A percentile compares a stretch with the other conserved stretches of the same genome.
phyloP scores from a whole-genome alignment of 2,888 invertebrate genomes.

The Hemicrepidius hirtus region DNA sequence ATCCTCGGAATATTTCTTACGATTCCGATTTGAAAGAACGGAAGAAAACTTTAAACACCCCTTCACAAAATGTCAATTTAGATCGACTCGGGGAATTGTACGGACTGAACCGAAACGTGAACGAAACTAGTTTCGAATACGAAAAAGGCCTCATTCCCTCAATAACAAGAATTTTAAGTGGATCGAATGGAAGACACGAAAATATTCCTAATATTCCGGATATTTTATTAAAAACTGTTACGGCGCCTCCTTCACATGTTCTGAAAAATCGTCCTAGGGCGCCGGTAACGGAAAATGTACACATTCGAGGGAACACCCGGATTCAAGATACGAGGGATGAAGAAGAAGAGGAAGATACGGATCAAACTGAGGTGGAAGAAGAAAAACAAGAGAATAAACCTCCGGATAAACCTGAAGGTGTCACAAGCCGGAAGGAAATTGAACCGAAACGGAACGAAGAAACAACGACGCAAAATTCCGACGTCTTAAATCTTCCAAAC shows the following conservation, averaged over 20 bases:
- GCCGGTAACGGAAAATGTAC: slow-evolving; percentile 61
- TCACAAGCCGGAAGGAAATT: slow-evolving; percentile 67
- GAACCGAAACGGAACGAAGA: slow-evolving; percentile 48
- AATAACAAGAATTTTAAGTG: slow-evolving; percentile 89
- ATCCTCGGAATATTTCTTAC: slow-evolving; percentile 52
- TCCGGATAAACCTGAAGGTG: slow-evolving; percentile 66
- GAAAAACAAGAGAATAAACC: slow-evolving; percentile 55
- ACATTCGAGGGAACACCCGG: slow-evolving; percentile 57
- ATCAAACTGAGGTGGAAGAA: slow-evolving; percentile 36
- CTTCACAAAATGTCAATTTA: slow-evolving; percentile 78
- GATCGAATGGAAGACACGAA: slow-evolving; percentile 89
- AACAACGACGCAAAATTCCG: slow-evolving; percentile 68
- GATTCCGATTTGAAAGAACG: slow-evolving; percentile 70
- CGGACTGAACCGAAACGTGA: slow-evolving; percentile 65
- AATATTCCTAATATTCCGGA: slow-evolving; percentile 89
- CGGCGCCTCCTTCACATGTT: slow-evolving; percentile 73
- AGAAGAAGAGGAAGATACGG: slow-evolving; percentile 31
- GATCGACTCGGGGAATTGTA: slow-evolving; percentile 68
- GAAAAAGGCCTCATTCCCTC: slow-evolving; percentile 79
- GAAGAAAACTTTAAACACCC: slow-evolving; percentile 85
- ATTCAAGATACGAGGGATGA: slow-evolving; percentile 53
- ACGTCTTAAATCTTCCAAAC: slow-evolving; percentile 77
- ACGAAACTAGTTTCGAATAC: slow-evolving; percentile 70
- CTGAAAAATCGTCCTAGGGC: slow-evolving; percentile 63
- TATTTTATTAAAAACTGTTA: slow-evolving; percentile 81